Conservation (phyloP, 1,140 invertebrate genomes). For the Harpegnathos saltator region DNA sequence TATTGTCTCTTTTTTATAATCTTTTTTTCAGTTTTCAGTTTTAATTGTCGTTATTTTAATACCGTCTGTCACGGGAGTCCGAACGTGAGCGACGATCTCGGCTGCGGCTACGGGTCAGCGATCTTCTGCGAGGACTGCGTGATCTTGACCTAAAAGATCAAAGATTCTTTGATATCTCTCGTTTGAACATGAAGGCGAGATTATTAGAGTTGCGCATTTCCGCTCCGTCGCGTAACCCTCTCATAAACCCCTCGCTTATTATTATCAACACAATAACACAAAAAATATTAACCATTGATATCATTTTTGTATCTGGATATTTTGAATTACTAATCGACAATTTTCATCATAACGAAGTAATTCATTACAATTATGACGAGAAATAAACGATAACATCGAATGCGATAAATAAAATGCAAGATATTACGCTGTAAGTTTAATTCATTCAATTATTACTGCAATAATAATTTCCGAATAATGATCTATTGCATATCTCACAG, state of each 20-base stretch:
- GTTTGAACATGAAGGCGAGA: not conserved
- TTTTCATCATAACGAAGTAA: not conserved
- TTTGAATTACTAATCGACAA: not conserved
- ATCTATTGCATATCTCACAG: not conserved
- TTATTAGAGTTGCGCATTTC: slow-evolving; percentile 59
- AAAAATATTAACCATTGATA: not conserved
- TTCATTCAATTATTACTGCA: not conserved
- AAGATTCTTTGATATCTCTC: slow-evolving; percentile 66
- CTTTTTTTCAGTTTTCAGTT: slow-evolving; percentile 11
- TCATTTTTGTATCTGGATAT: not conserved
- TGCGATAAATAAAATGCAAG: too few species aligned
- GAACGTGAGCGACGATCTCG: slow-evolving; percentile 85
- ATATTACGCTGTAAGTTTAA: too few species aligned
- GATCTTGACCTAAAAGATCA: slow-evolving; percentile 84
- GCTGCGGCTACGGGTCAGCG: slow-evolving; percentile 83
- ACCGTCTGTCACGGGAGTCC: slow-evolving; percentile 86
- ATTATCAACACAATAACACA: not conserved
- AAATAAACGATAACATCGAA: not conserved
- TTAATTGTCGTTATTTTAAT: slow-evolving; percentile 75
- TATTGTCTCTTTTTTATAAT: not conserved
- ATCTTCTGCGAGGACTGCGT: slow-evolving; percentile 84
- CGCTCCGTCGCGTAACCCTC: slow-evolving; percentile 45
- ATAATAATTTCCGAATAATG: not conserved
- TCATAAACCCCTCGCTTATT: too few species aligned
- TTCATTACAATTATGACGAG: not conserved